These are phyloP conservation scores for Pseudococcus viburni DNA, from an alignment of 2,888 invertebrate genomes.

Conservation along the genomic window DNA sequence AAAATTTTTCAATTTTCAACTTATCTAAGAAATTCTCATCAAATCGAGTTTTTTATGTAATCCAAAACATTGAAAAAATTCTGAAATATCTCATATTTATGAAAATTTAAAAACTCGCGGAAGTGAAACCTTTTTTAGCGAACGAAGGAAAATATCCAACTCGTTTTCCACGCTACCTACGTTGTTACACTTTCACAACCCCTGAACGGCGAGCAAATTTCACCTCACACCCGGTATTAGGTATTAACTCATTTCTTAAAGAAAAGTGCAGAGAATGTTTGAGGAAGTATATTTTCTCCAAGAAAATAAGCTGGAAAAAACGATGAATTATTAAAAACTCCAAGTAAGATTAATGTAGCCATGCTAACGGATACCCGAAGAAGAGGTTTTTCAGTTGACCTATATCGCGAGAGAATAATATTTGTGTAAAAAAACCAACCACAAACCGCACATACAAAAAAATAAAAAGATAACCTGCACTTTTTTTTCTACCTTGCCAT, in stretches of 20 bases:
- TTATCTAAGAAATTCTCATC: too few relatives aligned
- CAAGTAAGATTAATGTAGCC: constrained; percentile 61
- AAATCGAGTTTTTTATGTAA: too few relatives aligned
- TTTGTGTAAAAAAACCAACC: constrained; percentile 33
- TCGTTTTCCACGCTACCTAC: background rate
- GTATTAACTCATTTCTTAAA: constrained; percentile 51
- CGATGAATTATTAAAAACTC: constrained; percentile 62
- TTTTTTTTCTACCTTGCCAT: background rate
- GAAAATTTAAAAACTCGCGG: too few relatives aligned
- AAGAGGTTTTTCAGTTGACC: constrained; percentile 58
- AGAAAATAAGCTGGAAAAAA: constrained; percentile 61
- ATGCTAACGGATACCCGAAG: constrained; percentile 15
- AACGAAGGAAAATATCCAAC: background rate
- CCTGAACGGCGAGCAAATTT: constrained; percentile 43
- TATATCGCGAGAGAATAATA: constrained; percentile 51
- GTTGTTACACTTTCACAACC: constrained; percentile 13
- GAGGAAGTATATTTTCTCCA: constrained; percentile 37
- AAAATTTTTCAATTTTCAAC: too few relatives aligned
- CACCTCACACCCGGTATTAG: constrained; percentile 30
- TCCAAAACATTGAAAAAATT: too few relatives aligned
- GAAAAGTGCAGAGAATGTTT: constrained; percentile 16
- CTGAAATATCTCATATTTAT: too few relatives aligned
- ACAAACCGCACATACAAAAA: background rate
- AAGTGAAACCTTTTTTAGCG: too few relatives aligned
- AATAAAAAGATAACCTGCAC: background rate